Conservation (phyloP, 2,113 vertebrate genomes). For the Labeo rohita region DNA sequence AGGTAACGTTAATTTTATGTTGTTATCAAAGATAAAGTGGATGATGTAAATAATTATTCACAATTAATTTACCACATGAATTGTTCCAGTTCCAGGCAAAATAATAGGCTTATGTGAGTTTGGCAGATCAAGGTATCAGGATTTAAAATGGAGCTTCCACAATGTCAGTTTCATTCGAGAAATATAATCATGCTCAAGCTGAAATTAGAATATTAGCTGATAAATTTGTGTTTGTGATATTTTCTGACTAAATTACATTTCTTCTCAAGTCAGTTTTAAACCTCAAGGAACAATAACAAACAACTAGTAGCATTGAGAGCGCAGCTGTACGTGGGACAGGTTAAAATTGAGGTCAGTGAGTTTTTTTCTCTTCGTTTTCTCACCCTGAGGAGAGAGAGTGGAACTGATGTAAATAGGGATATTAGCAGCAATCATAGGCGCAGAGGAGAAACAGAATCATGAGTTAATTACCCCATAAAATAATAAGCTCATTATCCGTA, state of each 20-base stretch:
- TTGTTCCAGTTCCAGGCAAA: neutral
- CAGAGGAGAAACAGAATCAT: neutral
- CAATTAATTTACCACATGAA: neutral
- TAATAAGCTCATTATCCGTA: neutral
- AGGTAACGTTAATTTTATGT: neutral
- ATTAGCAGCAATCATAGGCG: constrained; percentile 7
- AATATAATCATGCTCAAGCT: neutral
- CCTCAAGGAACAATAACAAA: neutral
- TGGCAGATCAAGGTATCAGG: neutral
- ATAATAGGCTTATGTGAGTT: neutral
- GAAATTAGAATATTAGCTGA: neutral
- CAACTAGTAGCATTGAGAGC: neutral
- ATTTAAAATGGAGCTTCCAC: neutral
- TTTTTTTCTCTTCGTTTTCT: neutral
- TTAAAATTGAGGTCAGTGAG: neutral
- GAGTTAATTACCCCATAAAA: constrained; percentile 36
- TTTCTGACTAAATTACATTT: neutral
- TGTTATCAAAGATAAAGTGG: neutral
- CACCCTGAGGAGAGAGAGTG: neutral
- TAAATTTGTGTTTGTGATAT: neutral
- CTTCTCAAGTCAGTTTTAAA: neutral
- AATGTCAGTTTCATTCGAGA: neutral
- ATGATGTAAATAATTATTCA: neutral
- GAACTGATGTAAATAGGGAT: neutral
- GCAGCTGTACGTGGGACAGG: neutral